Evolutionary conservation across 2,888 invertebrate species (phyloP).

Genomic region (Chrysolina oricalcia): DNA sequence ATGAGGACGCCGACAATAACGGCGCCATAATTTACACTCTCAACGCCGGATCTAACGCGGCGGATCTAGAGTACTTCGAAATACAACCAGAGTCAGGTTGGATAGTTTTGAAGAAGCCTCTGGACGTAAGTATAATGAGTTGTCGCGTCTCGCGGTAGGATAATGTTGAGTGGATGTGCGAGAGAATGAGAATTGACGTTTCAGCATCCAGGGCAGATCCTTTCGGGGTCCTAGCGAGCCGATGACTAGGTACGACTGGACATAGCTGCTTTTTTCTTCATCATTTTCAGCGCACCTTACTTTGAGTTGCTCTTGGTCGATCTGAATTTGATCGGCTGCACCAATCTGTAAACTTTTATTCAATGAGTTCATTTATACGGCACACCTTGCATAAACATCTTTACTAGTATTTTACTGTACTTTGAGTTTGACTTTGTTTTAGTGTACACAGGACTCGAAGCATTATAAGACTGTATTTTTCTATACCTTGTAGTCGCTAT

Average conservation of each 20-base stretch:
- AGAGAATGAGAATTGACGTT: constrained; percentile 52
- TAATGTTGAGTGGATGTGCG: constrained; percentile 36
- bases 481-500: background rate
- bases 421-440: constrained; percentile 53
- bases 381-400: constrained; percentile 73
- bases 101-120: constrained; percentile 95
- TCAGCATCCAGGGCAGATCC: constrained; percentile 49
- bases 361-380: constrained; percentile 79
- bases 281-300: constrained; percentile 82
- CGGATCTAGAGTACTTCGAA: constrained; percentile 95
- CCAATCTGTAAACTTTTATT: constrained; percentile 71
- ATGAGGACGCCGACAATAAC: constrained; percentile 97
- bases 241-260: constrained; percentile 69
- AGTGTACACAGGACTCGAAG: constrained; percentile 44
- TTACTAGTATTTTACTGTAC: constrained; percentile 59
- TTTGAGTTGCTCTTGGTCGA: constrained; percentile 79
- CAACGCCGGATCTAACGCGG: constrained; percentile 90
- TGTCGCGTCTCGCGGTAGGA: constrained; percentile 38
- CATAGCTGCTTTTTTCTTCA: constrained; percentile 78
- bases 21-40: constrained; percentile 95
- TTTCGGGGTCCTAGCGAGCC: constrained; percentile 35
- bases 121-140: constrained; percentile 89
- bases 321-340: constrained; percentile 69
- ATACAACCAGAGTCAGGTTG: constrained; percentile 98
- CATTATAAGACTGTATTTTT: constrained; percentile 48